Base-by-base conservation (phyloP, 2,888 invertebrate species). In the Penaeus monodon region DNA sequence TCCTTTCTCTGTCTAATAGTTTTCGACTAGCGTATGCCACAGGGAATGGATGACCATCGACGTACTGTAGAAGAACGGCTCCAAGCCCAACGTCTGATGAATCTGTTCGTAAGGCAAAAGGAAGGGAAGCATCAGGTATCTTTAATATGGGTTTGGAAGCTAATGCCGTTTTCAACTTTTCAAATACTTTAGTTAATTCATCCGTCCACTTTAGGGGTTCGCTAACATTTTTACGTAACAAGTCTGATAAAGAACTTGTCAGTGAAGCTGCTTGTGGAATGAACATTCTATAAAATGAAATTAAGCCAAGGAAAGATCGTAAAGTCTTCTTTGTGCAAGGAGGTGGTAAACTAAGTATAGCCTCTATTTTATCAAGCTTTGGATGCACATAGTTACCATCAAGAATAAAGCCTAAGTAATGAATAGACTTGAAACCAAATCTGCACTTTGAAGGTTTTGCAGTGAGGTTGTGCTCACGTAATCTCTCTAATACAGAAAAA, bases 41-140 rank as follows among this genome's bases (percentile, higher is more conserved):
- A n/a, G 79, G 79, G 10, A 33, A 38, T n/a, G 82, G 81, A 17
- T 3, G n/a, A 27, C 49, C 33, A 8, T 81, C 27, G n/a, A 65
- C n/a, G 27, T 82, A 81, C n/a, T 82, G 86, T 24, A 86, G 57
- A 22, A 82, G 29, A n/a, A 82, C 77, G 0, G 68, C 81, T 27
- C 86, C 82, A n/a, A 86, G 22, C 3, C 81, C 63, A 63, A 24
- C 10, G 24, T 64, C 57, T 2, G 70, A 82, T 24, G 73, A 49
- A 24, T 82, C 82, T 49, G 68, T 73, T 80, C 44, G 44, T 44
- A 44, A 44, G 44, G 10, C 44, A 44, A 10, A 44, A 10, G 44
- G 44, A 44, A 10, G 44, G 44, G 44, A 44, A 44, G 44, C 44
- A 10, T 44, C 6, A 44, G 44, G 10, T 44, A 44, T 10, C 44